Evolutionary conservation across 2,113 vertebrate genomes (phyloP).

Genomic region (Crotalus viridis): DNA sequence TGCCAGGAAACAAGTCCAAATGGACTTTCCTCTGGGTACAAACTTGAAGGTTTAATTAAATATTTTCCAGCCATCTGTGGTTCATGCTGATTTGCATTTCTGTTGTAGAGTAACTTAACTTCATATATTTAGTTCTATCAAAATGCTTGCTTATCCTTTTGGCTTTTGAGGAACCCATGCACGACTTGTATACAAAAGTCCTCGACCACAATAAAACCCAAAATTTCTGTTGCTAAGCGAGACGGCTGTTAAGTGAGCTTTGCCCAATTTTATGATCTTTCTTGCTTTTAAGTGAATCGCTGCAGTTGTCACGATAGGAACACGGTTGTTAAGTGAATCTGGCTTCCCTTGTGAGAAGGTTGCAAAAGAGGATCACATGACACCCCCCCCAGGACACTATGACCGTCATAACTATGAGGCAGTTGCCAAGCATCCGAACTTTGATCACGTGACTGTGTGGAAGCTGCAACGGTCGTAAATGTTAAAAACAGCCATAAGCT

Average conservation of each 20-base stretch:
- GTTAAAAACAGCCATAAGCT: background rate
- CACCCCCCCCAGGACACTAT: rapidly evolving
- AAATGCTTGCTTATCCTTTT: background rate
- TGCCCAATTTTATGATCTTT: background rate
- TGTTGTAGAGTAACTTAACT: background rate
- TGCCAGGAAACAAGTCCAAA: background rate
- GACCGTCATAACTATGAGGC: background rate
- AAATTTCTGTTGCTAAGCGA: background rate
- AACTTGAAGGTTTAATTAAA: background rate
- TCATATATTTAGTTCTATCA: background rate
- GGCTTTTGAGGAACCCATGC: background rate
- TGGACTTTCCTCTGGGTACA: background rate
- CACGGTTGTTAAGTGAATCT: background rate
- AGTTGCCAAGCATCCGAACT: background rate
- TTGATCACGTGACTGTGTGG: background rate
- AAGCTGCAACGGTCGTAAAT: background rate
- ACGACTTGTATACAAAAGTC: background rate
- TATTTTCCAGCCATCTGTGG: background rate
- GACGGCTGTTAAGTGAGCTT: background rate
- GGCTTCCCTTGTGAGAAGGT: background rate
- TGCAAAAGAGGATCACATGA: background rate
- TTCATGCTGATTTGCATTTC: background rate
- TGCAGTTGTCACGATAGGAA: background rate
- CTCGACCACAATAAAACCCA: background rate
- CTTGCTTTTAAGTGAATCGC: background rate